phyloP scores from a whole-genome alignment of 2,797 vertebrate species.

The Margarornis squamiger region DNA sequence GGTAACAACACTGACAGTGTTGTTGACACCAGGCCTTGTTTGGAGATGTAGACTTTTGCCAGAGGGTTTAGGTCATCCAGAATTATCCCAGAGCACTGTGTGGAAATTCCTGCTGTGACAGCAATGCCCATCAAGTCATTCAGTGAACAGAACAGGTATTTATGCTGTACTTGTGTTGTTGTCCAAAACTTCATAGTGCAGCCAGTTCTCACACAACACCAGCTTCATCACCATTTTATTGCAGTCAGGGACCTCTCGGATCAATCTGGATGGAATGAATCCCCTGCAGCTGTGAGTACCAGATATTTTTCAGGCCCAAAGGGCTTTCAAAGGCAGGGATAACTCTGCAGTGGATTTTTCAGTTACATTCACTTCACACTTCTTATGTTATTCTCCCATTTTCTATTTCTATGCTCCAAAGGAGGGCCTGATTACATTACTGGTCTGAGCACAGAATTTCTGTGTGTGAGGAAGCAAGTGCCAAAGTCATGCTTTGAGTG shows the following conservation, averaged over 20 bases:
- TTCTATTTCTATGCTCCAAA: neutral
- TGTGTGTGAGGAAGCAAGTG: neutral
- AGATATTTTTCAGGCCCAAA: neutral
- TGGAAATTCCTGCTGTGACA: neutral
- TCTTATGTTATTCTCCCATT: neutral
- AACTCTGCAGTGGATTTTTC: neutral
- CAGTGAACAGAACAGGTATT: neutral
- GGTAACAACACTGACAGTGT: neutral
- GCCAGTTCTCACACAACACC: neutral
- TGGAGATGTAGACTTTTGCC: neutral
- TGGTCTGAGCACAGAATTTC: neutral
- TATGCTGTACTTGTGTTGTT: neutral
- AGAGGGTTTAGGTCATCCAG: neutral
- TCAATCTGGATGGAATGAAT: neutral
- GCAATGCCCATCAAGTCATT: neutral
- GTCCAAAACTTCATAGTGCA: neutral
- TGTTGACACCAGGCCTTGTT: neutral
- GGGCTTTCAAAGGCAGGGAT: neutral
- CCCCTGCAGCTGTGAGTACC: neutral
- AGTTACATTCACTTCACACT: neutral
- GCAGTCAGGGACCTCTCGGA: neutral
- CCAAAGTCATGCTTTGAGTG: neutral
- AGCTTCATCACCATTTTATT: neutral
- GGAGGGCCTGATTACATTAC: neutral
- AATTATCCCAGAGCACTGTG: neutral